phyloP scores from a whole-genome alignment of 2,888 invertebrate genomes.

The Cerastoderma edule region DNA sequence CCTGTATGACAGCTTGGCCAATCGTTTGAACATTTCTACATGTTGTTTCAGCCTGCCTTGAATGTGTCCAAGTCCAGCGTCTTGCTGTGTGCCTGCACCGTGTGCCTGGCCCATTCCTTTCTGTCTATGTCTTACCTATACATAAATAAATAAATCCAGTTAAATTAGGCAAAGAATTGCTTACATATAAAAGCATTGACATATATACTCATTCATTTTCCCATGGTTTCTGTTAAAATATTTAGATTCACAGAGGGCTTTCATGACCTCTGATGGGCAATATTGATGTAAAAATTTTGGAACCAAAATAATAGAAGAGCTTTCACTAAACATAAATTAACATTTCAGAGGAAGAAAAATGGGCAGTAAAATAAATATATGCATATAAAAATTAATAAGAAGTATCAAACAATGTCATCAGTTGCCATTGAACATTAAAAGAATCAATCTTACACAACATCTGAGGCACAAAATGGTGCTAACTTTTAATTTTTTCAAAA shows the following conservation, averaged over 20 bases:
- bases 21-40: slow-evolving; percentile 80
- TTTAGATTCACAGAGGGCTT: not conserved
- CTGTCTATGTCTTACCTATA: no score
- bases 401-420: no score
- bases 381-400: no score
- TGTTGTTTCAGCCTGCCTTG: slow-evolving; percentile 74
- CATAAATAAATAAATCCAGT: not conserved
- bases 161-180: not conserved
- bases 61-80: slow-evolving; percentile 55
- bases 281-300: not conserved
- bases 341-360: no score
- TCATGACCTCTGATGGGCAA: not conserved
- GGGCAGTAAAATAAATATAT: no score
- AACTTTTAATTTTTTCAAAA: no score
- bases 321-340: no score
- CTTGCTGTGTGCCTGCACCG: slow-evolving; percentile 58
- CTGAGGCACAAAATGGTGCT: no score
- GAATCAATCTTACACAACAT: no score
- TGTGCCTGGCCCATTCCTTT: slow-evolving; percentile 16
- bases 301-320: no score
- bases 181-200: not conserved
- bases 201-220: not conserved
- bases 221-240: not conserved
- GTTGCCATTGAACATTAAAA: no score
- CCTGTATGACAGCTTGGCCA: slow-evolving; percentile 86